phyloP scores from a whole-genome alignment of 2,888 invertebrate genomes.

The Philopedon plagiatum region DNA sequence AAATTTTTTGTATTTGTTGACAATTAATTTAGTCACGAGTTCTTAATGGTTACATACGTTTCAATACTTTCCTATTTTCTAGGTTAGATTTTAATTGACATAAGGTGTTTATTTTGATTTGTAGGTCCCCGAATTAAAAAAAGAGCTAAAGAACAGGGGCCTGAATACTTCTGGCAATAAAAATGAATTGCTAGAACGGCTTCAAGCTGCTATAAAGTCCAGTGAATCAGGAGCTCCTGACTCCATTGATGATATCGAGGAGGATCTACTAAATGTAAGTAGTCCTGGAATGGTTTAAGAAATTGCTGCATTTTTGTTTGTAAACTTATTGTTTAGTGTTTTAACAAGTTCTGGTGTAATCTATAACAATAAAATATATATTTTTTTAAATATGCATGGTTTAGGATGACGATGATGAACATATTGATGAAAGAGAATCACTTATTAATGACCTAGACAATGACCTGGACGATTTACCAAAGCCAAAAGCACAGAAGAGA shows the following conservation, averaged over 20 bases:
- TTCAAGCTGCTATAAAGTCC: conserved; percentile 74
- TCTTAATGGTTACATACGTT: conserved; percentile 22
- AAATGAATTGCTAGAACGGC: conserved; percentile 83
- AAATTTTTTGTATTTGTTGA: neutral
- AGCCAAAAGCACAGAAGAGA: conserved; percentile 59
- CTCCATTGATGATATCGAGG: conserved; percentile 72
- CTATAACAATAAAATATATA: conserved; percentile 12
- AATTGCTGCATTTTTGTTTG: too few species aligned
- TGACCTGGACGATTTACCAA: conserved; percentile 60
- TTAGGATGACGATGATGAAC: conserved; percentile 65
- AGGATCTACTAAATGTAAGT: conserved; percentile 73
- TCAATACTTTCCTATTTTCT: conserved; percentile 6
- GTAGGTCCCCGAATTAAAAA: conserved; percentile 88
- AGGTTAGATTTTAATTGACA: conserved; percentile 35
- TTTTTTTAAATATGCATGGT: conserved; percentile 19
- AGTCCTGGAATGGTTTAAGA: too few species aligned
- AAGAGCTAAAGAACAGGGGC: conserved; percentile 85
- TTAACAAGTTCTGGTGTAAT: too few species aligned
- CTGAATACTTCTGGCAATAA: conserved; percentile 84
- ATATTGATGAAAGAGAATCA: conserved; percentile 63
- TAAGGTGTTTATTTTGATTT: conserved; percentile 28
- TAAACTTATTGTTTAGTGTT: too few species aligned
- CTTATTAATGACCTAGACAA: conserved; percentile 64
- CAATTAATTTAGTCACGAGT: neutral
- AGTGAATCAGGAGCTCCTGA: conserved; percentile 57